These are phyloP conservation scores for Proterorhinus semilunaris DNA, from an alignment of 2,113 vertebrate genomes.

Conservation along the genomic window DNA sequence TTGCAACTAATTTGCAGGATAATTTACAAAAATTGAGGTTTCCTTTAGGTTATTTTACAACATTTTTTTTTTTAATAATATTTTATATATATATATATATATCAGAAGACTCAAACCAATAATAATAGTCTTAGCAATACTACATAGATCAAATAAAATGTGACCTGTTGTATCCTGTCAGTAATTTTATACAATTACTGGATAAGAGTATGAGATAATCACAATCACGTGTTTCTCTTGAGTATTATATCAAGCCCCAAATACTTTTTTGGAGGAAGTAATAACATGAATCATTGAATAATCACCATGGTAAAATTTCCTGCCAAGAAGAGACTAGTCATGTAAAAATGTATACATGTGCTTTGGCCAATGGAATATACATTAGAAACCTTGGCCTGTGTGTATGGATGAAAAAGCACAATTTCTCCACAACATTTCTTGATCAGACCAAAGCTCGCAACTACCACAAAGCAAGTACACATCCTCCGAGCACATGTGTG, in stretches of 20 bases:
- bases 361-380: background rate
- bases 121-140: too few species aligned
- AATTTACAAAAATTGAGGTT: too few species aligned
- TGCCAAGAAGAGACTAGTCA: slow-evolving; percentile 1
- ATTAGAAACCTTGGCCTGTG: slow-evolving; percentile 18
- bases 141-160: too few species aligned
- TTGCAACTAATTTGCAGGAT: too few species aligned
- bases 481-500: slow-evolving; percentile 27
- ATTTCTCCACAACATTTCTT: slow-evolving; percentile 29
- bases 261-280: background rate
- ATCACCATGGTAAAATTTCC: background rate
- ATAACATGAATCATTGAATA: background rate
- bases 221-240: background rate
- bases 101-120: too few species aligned
- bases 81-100: too few species aligned
- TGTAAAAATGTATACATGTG: slow-evolving; percentile 24
- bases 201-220: too few species aligned
- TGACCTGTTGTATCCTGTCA: too few species aligned
- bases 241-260: slow-evolving; percentile 15
- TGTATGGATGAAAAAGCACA: slow-evolving; percentile 3
- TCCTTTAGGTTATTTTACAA: too few species aligned
- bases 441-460: slow-evolving; percentile 34
- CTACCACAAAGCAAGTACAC: background rate
- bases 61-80: too few species aligned
- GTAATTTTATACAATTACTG: too few species aligned